Conservation (phyloP, 2,888 invertebrate genomes). For the Dexiosoma caninum region DNA sequence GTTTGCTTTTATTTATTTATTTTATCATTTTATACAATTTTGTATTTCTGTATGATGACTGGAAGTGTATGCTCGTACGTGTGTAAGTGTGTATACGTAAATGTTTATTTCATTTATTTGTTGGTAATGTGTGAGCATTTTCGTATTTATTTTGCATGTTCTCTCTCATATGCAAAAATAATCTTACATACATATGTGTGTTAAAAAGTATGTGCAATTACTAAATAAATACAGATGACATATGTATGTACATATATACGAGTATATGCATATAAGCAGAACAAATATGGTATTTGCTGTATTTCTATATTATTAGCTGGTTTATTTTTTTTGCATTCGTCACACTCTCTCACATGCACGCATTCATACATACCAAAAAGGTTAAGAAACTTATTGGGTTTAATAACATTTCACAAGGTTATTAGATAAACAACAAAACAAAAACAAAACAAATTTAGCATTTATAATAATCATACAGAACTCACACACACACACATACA, state of each 20-base stretch:
- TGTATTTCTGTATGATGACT: background rate
- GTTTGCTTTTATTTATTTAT: background rate
- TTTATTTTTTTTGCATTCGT: conserved; percentile 43
- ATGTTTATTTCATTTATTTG: conserved; percentile 5
- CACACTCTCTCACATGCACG: background rate
- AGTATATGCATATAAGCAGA: conserved; percentile 1
- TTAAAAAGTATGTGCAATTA: conserved; percentile 8
- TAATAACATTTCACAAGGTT: conserved; percentile 77
- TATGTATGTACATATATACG: conserved; percentile 13
- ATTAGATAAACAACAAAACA: conserved; percentile 73
- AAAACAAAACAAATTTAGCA: conserved; percentile 63
- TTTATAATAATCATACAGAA: conserved; percentile 44
- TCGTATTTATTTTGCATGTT: conserved; percentile 35
- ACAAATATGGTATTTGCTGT: conserved; percentile 52
- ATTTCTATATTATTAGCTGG: conserved; percentile 69
- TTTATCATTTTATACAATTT: conserved; percentile 1
- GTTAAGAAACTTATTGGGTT: conserved; percentile 78
- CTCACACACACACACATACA: background rate
- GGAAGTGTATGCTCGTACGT: background rate
- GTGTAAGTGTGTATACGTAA: background rate
- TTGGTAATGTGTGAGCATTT: conserved; percentile 19
- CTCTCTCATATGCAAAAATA: background rate
- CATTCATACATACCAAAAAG: conserved; percentile 65
- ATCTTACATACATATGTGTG: background rate
- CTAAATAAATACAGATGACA: background rate